These are phyloP conservation scores for Columba janthina DNA, from an alignment of 2,113 vertebrate genomes.

Conservation along the genomic window DNA sequence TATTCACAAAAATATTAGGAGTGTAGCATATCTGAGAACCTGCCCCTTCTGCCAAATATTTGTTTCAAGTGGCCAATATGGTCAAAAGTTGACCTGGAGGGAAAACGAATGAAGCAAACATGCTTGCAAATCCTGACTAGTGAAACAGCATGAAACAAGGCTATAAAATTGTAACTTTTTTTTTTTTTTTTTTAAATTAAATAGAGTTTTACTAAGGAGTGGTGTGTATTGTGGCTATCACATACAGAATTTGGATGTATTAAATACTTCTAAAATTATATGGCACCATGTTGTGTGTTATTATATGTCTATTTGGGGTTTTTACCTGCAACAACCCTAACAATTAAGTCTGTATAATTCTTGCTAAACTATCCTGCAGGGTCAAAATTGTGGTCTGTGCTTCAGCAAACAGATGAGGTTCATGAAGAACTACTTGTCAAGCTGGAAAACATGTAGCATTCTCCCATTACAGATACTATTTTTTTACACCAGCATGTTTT, in stretches of 20 bases:
- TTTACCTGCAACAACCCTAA: not conserved
- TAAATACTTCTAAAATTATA: conserved; percentile 50
- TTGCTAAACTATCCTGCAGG: not conserved
- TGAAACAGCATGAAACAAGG: not conserved
- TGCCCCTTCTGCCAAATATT: not conserved
- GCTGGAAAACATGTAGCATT: not conserved
- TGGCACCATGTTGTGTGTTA: not conserved
- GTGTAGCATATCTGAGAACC: not conserved
- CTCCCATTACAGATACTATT: not conserved
- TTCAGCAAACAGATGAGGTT: not conserved
- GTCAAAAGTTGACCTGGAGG: conserved; percentile 1
- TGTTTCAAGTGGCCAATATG: not conserved
- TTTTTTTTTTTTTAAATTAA: not conserved
- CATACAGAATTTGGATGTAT: not conserved
- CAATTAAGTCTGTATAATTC: not conserved
- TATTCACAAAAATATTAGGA: not conserved
- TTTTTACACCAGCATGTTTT: not conserved
- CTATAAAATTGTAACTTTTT: not conserved
- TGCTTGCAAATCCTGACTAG: not conserved
- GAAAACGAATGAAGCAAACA: not conserved
- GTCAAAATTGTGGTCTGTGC: not conserved
- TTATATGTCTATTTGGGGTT: not conserved
- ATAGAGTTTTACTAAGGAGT: not conserved
- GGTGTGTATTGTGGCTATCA: not conserved
- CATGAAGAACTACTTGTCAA: not conserved